phyloP scores from a whole-genome alignment of 2,113 vertebrate species.

The Fulmarus glacialis region DNA sequence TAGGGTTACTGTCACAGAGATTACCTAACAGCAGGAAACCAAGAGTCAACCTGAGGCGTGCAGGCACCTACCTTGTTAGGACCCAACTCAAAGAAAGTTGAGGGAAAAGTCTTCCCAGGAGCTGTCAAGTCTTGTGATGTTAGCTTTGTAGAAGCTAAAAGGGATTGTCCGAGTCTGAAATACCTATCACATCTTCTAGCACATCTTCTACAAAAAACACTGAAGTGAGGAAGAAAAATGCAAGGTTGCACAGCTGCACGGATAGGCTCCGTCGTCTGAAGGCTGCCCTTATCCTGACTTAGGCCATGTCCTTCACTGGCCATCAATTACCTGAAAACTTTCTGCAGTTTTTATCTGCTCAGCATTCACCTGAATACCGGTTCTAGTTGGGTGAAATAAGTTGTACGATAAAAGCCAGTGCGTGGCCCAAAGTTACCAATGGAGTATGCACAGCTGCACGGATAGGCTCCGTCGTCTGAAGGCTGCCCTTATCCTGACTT shows the following conservation, averaged over 20 bases:
- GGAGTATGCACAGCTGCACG: not conserved
- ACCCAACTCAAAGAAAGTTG: not conserved
- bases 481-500: not conserved
- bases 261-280: no score
- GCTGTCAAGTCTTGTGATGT: slow-evolving; percentile 24
- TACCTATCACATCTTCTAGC: not conserved
- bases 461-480: no score
- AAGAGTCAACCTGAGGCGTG: not conserved
- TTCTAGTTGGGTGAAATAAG: not conserved
- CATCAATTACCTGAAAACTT: not conserved
- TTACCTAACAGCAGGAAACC: not conserved
- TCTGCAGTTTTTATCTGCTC: not conserved
- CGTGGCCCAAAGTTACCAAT: not conserved
- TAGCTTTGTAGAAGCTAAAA: not conserved
- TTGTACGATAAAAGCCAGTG: not conserved
- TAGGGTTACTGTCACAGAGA: not conserved
- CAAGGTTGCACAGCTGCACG: not conserved
- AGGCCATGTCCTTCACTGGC: not conserved
- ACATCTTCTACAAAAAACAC: not conserved
- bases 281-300: not conserved
- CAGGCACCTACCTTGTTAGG: not conserved
- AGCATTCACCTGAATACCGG: not conserved
- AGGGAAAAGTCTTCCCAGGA: slow-evolving; percentile 14
- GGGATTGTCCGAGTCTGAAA: not conserved
- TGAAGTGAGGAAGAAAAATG: not conserved